phyloP scores from a whole-genome alignment of 2,113 vertebrate genomes.

The Chauna torquata region DNA sequence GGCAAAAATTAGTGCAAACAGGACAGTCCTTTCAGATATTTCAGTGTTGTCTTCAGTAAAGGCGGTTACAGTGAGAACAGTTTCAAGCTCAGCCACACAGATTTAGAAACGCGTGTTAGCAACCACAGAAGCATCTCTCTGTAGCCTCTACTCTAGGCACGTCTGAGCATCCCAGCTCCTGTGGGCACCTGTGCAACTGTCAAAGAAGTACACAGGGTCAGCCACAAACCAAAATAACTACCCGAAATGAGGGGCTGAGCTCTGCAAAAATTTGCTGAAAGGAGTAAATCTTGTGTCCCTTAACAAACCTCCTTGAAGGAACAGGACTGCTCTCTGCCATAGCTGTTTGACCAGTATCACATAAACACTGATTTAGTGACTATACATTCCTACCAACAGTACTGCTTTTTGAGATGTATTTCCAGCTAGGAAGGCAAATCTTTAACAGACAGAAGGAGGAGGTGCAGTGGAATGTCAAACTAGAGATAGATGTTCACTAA shows the following conservation, averaged over 20 bases:
- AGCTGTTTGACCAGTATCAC: not conserved
- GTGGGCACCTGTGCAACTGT: not conserved
- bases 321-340: not conserved
- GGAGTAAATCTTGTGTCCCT: not conserved
- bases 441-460: not conserved
- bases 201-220: not conserved
- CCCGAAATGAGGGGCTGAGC: not conserved
- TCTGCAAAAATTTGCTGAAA: not conserved
- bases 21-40: not conserved
- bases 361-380: not conserved
- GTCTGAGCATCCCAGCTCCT: not conserved
- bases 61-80: not conserved
- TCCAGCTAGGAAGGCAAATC: not conserved
- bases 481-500: not conserved
- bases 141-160: not conserved
- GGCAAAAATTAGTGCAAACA: not conserved
- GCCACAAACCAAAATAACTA: not conserved
- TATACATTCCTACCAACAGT: not conserved
- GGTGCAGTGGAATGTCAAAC: not conserved
- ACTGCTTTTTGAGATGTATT: not conserved
- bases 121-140: not conserved
- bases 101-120: not conserved
- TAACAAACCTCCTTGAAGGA: not conserved
- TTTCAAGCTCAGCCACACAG: not conserved
- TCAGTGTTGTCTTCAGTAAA: not conserved